Evolutionary conservation across 2,888 invertebrate species (phyloP).

Genomic region (Dynastes hyllus): DNA sequence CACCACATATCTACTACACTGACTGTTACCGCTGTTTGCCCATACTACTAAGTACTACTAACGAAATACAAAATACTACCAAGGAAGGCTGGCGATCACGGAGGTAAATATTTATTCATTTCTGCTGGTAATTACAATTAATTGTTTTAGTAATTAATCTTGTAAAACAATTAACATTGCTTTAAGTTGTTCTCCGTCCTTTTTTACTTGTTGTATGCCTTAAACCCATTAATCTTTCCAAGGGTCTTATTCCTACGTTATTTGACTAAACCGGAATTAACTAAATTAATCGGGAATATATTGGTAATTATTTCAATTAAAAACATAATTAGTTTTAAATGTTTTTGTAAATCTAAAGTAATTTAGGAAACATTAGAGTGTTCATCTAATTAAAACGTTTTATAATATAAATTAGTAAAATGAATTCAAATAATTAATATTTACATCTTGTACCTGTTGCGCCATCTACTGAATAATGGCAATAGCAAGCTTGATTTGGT

Average conservation of each 20-base stretch:
- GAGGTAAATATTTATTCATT: background rate
- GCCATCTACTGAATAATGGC: no score
- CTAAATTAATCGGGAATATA: background rate
- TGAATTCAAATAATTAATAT: background rate
- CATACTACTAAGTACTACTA: no score
- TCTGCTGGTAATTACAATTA: background rate
- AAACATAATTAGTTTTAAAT: background rate
- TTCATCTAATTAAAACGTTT: background rate
- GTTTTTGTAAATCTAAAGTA: no score
- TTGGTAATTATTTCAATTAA: background rate
- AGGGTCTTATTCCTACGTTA: background rate
- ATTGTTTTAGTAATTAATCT: conserved; percentile 23
- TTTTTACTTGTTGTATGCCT: conserved; percentile 4
- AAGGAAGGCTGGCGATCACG: no score
- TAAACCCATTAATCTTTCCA: background rate
- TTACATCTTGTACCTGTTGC: background rate
- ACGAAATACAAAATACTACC: no score
- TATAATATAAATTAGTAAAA: background rate
- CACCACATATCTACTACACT: no score
- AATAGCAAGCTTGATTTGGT: background rate
- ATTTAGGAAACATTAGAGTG: background rate
- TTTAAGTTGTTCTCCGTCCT: background rate
- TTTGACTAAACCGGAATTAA: background rate
- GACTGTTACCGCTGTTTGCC: no score
- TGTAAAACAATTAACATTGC: conserved; percentile 8